Conservation (phyloP, 2,113 vertebrate species). For the Halichoeres trimaculatus region DNA sequence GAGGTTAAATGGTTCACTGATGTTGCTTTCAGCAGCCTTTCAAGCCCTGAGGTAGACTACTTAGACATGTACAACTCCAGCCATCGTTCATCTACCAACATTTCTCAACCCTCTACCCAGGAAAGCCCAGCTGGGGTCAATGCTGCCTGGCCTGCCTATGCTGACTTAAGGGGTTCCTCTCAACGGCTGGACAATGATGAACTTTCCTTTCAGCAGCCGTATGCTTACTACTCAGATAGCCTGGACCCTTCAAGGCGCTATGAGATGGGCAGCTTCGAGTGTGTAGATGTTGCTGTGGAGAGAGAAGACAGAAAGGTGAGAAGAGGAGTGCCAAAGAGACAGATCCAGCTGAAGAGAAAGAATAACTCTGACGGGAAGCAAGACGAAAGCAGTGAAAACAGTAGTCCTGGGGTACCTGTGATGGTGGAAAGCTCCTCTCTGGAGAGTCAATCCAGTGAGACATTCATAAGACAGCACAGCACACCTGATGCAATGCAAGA, state of each 20-base stretch:
- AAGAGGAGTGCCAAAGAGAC: constrained; percentile 94
- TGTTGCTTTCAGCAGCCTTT: constrained; percentile 83
- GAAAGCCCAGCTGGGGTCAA: constrained; percentile 80
- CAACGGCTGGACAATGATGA: constrained; percentile 77
- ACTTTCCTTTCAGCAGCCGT: constrained; percentile 61
- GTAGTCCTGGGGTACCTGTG: constrained; percentile 61
- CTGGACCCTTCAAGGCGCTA: constrained; percentile 81
- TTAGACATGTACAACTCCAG: constrained; percentile 91
- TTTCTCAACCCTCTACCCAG: constrained; percentile 86
- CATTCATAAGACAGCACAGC: constrained; percentile 80
- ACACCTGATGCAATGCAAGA: constrained; percentile 74
- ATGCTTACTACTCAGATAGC: constrained; percentile 55
- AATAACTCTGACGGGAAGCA: constrained; percentile 79
- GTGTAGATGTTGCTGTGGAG: constrained; percentile 91
- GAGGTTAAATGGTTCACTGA: constrained; percentile 89
- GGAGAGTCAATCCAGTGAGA: constrained; percentile 69
- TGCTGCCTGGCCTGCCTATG: constrained; percentile 83
- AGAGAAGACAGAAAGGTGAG: constrained; percentile 84
- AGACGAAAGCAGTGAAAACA: constrained; percentile 72
- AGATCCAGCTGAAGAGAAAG: constrained; percentile 91
- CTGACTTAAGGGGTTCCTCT: constrained; percentile 78
- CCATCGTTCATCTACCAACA: constrained; percentile 81
- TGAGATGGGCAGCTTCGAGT: constrained; percentile 87
- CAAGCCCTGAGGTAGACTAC: constrained; percentile 80
- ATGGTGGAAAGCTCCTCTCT: constrained; percentile 56